Conservation (phyloP, 2,797 vertebrate genomes). For the Babyrousa celebensis region DNA sequence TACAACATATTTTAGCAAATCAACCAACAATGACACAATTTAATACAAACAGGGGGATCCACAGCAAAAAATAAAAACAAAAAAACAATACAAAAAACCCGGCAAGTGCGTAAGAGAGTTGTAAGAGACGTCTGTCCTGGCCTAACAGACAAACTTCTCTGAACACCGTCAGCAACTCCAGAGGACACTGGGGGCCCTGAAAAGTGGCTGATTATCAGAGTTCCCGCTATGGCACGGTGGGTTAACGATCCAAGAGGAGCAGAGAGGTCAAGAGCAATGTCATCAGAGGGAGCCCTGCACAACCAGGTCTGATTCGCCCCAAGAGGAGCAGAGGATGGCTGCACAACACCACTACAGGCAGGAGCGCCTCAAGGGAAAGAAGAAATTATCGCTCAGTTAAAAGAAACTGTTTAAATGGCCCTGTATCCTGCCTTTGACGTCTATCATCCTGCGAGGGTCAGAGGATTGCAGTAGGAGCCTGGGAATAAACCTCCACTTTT, state of each 20-base stretch:
- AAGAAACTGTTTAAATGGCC: conserved; percentile 36
- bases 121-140: background rate
- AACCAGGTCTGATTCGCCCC: background rate
- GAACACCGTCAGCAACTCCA: background rate
- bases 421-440: conserved; percentile 23
- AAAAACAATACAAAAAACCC: background rate
- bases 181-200: background rate
- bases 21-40: conserved; percentile 2
- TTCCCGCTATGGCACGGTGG: no score
- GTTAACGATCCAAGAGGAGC: background rate
- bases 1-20: background rate
- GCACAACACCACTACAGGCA: background rate
- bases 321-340: background rate
- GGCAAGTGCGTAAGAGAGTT: background rate
- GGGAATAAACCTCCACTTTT: conserved; percentile 37
- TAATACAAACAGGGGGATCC: background rate
- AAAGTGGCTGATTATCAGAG: background rate
- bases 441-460: background rate
- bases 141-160: conserved; percentile 34
- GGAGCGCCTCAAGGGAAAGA: background rate
- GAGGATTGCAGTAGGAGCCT: background rate
- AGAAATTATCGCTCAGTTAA: background rate
- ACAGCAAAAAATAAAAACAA: background rate
- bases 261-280: background rate
- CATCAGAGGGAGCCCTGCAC: background rate